These are phyloP conservation scores for Nineta flava DNA, from an alignment of 2,888 invertebrate genomes.

Conservation along the genomic window DNA sequence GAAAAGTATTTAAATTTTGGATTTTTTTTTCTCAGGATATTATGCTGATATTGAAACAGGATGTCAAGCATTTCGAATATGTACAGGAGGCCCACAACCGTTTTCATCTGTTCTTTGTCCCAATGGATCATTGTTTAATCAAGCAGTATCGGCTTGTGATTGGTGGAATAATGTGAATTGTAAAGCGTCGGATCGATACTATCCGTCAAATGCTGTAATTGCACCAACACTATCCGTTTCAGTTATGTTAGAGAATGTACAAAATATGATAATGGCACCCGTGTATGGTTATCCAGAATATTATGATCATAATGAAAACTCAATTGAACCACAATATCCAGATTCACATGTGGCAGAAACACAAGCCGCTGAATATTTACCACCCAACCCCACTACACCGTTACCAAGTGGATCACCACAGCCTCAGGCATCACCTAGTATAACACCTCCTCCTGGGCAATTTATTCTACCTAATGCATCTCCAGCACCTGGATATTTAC, in stretches of 20 bases:
- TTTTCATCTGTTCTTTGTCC: slow-evolving; percentile 49
- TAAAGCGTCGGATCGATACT: slow-evolving; percentile 29
- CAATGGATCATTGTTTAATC: slow-evolving; percentile 50
- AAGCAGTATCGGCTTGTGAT: slow-evolving; percentile 46
- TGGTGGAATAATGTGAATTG: slow-evolving; percentile 56
- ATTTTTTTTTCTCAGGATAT: slow-evolving; percentile 32
- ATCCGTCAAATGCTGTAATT: slow-evolving; percentile 28
- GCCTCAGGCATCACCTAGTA: background rate
- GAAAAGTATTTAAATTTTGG: too few relatives aligned
- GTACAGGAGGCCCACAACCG: slow-evolving; percentile 29
- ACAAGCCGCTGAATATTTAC: background rate
- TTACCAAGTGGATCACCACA: too few relatives aligned
- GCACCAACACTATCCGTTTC: slow-evolving; percentile 28
- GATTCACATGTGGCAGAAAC: background rate
- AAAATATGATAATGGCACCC: slow-evolving; percentile 37
- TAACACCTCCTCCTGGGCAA: background rate
- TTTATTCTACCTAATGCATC: too few relatives aligned
- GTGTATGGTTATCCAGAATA: slow-evolving; percentile 16
- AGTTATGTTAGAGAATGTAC: slow-evolving; percentile 38
- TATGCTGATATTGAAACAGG: slow-evolving; percentile 47
- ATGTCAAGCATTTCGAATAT: slow-evolving; percentile 51
- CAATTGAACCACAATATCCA: background rate
- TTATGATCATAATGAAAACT: background rate
- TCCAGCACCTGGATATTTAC: background rate
- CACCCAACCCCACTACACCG: background rate